phyloP scores from a whole-genome alignment of 2,113 vertebrate genomes.

The Cheirogaleus medius region DNA sequence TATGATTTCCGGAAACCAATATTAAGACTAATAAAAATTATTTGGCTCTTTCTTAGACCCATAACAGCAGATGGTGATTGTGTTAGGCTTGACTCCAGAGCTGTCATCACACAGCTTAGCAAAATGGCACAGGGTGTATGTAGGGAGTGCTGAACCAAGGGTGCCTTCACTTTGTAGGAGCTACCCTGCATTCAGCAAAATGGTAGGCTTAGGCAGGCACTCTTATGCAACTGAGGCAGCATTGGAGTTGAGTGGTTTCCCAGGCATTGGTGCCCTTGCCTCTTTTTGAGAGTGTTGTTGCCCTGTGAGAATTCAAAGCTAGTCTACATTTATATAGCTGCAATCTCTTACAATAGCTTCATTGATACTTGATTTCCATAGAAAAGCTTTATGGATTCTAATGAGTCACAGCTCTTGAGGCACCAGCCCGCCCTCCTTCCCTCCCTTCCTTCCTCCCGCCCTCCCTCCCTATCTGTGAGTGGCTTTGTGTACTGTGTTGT shows the following conservation, averaged over 20 bases:
- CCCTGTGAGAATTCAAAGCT: constrained; percentile 50
- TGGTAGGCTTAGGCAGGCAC: neutral
- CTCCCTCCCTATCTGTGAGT: neutral
- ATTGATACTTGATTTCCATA: constrained; percentile 67
- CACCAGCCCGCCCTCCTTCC: neutral
- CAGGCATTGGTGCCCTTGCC: neutral
- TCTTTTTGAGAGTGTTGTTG: neutral
- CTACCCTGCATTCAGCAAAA: neutral
- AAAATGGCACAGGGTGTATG: neutral
- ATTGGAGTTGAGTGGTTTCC: neutral
- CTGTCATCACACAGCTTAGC: neutral
- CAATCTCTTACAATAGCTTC: constrained; percentile 55
- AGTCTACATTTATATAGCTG: constrained; percentile 40
- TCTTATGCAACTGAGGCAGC: neutral
- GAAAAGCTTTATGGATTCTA: constrained; percentile 67
- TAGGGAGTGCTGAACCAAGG: neutral
- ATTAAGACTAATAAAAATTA: constrained; percentile 35
- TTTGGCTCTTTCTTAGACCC: constrained; percentile 22
- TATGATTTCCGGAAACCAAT: constrained; percentile 47
- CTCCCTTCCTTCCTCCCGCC: neutral
- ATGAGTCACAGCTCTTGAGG: constrained; percentile 47
- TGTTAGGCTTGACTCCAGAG: constrained; percentile 9
- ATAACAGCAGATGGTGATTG: neutral
- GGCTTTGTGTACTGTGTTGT: constrained; percentile 61
- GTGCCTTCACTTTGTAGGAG: neutral